phyloP scores from a whole-genome alignment of 2,888 invertebrate species.

The Creontiades dilutus region DNA sequence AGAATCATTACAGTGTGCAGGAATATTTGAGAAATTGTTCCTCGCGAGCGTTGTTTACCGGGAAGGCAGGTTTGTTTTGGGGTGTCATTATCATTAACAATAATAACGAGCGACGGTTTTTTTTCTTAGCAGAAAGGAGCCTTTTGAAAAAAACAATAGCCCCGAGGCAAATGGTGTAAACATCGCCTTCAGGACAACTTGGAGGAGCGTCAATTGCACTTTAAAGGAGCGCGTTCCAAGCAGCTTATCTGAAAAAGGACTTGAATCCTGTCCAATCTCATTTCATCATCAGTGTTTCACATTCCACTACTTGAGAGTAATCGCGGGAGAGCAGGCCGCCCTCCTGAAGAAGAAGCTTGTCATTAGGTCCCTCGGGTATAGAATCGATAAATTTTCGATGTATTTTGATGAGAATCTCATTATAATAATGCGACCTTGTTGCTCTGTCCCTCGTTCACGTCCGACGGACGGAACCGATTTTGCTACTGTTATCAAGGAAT shows the following conservation, averaged over 20 bases:
- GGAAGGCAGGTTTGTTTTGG: background rate
- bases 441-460: no score
- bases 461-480: no score
- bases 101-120: background rate
- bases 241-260: background rate
- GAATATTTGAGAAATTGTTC: no score
- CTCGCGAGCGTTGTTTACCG: background rate
- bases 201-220: constrained; percentile 1
- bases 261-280: background rate
- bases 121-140: background rate
- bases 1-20: no score
- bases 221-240: background rate
- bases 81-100: background rate
- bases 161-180: background rate
- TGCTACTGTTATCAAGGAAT: no score
- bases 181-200: background rate
- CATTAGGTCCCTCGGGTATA: background rate
- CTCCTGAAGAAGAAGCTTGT: background rate
- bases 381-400: no score
- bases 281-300: constrained; percentile 45
- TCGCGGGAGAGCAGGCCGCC: background rate
- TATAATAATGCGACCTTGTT: no score
- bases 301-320: background rate
- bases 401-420: no score
- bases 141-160: background rate